Evolutionary conservation across 1,140 invertebrate species (phyloP).

Genomic region (Coelopa frigida): DNA sequence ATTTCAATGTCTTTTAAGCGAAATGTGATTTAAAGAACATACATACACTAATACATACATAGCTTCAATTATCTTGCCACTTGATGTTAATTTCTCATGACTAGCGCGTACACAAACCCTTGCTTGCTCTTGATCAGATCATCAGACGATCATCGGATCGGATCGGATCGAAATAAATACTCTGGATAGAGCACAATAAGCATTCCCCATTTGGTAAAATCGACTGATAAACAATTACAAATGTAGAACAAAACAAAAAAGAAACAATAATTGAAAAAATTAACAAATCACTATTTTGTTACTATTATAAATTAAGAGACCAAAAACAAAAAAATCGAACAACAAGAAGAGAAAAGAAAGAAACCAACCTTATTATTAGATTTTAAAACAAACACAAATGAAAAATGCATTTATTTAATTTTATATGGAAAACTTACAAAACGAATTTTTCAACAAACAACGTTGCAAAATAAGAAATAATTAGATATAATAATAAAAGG

Average conservation of each 20-base stretch:
- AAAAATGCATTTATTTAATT: constrained; percentile 12
- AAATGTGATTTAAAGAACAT: too few species aligned
- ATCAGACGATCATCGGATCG: too few species aligned
- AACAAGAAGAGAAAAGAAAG: constrained; percentile 2
- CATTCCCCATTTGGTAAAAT: too few species aligned
- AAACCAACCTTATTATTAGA: constrained; percentile 6
- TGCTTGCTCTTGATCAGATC: neutral
- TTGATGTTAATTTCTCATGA: constrained; percentile 4
- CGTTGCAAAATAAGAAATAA: constrained; percentile 31
- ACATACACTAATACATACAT: constrained; percentile 5
- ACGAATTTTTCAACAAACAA: constrained; percentile 39
- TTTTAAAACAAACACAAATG: neutral
- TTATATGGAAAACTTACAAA: constrained; percentile 10
- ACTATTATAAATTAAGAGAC: too few species aligned
- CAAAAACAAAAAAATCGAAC: too few species aligned
- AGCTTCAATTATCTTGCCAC: neutral
- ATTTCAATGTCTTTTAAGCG: too few species aligned
- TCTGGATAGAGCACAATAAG: too few species aligned
- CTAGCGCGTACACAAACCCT: neutral
- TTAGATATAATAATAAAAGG: constrained; percentile 27
- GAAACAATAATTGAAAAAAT: too few species aligned
- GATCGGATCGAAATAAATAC: too few species aligned
- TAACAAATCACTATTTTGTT: too few species aligned
- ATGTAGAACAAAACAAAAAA: too few species aligned
- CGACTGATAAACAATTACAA: too few species aligned